Base-by-base conservation (phyloP, 92 coral and sea anemone genomes). In the Epizoanthus illoricatus region DNA sequence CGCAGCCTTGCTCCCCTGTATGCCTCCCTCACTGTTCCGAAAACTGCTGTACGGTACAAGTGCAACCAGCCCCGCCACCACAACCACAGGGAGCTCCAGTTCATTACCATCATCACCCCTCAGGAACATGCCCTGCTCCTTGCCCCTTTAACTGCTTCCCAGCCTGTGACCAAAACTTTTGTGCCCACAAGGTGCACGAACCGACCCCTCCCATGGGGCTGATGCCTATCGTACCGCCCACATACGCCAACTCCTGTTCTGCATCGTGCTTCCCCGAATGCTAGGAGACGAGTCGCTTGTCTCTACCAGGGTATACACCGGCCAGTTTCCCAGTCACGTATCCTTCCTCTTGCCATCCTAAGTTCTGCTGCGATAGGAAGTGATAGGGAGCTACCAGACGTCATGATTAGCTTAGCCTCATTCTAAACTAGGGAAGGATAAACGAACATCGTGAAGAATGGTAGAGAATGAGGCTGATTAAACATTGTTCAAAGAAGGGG, bases 141-240 rank as follows among this genome's bases (percentile, higher is more conserved):
- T 78, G 82, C 5, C 82, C 82, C 3, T 4, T 71, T 21, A 42
- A 58, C 9, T 78, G 82, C 19, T 78, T 61, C 19, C 82, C 82
- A 21, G 9, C 11, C 9, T 78, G 82, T 78, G 82, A 78, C 61
- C 82, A 78, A 41, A 61, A 40, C 42, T 78, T 71, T 13, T 78
- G 82, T 2, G 82, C 82, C 5, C 82, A 78, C 60, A 69, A 78
- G 41, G 71, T 78, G 59, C 82, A 78, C 58, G 82, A 78, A 70
- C 82, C 82, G 12, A 62, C 82, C 4, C 82, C 82, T 5, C 82
- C 71, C 11, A 10, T 78, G 33, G 82, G 82, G 16, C 59, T 78
- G 7, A 43, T 78, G 71, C 82, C 82, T 20, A 24, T 78, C 16
- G 60, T 10, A 0, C 71, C 82, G 21, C 82, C 82, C 59, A 78